Conservation (phyloP, 2,113 vertebrate species). For the Cynocephalus volans region DNA sequence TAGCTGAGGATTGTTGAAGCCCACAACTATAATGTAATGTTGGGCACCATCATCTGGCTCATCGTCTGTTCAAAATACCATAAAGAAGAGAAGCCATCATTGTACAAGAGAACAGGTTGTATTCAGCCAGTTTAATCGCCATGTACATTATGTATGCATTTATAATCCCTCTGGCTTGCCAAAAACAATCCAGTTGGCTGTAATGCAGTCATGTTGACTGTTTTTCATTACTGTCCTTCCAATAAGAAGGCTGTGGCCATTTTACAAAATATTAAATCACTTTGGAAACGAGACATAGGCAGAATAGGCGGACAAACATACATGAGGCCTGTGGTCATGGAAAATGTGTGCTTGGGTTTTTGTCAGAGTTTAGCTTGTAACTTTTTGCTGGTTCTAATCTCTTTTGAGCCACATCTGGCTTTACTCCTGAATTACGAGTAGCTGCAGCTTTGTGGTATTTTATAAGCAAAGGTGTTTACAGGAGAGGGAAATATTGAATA, state of each 20-base stretch:
- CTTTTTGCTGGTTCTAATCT: constrained; percentile 55
- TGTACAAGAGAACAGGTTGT: constrained; percentile 57
- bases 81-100: constrained; percentile 54
- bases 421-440: constrained; percentile 80
- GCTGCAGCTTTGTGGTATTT: constrained; percentile 79
- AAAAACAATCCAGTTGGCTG: constrained; percentile 55
- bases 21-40: constrained; percentile 94
- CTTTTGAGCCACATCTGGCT: constrained; percentile 79
- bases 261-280: constrained; percentile 78
- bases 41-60: constrained; percentile 96
- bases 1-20: constrained; percentile 92
- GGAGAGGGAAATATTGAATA: constrained; percentile 76
- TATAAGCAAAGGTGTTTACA: constrained; percentile 84
- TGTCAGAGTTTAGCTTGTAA: constrained; percentile 41
- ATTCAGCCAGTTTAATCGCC: not conserved
- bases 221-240: constrained; percentile 77
- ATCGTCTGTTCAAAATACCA: constrained; percentile 92
- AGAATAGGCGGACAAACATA: constrained; percentile 50
- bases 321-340: constrained; percentile 12
- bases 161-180: constrained; percentile 56
- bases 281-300: constrained; percentile 70
- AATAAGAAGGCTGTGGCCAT: constrained; percentile 61
- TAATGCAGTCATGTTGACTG: constrained; percentile 63
- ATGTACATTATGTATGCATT: constrained; percentile 52
- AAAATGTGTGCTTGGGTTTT: constrained; percentile 64